A percentile compares a stretch with the other conserved stretches of the same genome.
These are phyloP conservation scores for Leucoraja ocellata DNA, from an alignment of 2,797 vertebrate genomes.

Conservation along the genomic window DNA sequence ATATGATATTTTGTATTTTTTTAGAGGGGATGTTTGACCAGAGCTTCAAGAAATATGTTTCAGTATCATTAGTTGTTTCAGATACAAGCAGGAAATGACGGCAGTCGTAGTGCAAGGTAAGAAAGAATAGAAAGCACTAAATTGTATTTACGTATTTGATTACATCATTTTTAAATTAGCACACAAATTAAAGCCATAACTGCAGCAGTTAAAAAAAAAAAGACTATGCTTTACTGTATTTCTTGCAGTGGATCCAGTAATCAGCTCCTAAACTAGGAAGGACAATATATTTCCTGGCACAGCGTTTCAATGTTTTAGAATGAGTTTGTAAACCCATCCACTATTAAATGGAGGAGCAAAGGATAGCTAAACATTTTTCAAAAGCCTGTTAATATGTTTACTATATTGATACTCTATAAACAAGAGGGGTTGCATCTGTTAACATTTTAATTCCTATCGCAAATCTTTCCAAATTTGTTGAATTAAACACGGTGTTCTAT, in stretches of 20 bases:
- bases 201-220: background rate
- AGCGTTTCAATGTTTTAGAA: background rate
- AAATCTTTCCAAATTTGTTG: constrained; percentile 13
- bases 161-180: constrained; percentile 19
- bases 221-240: background rate
- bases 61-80: background rate
- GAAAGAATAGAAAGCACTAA: background rate
- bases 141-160: background rate
- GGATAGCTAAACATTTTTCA: background rate
- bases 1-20: background rate
- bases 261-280: background rate
- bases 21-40: no score
- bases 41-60: background rate
- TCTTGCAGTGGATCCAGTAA: background rate
- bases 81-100: background rate
- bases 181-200: background rate
- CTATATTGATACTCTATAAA: background rate
- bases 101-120: background rate
- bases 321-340: background rate
- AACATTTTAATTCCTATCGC: background rate
- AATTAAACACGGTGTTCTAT: background rate
- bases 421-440: background rate
- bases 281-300: background rate
- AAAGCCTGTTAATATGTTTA: background rate
- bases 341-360: background rate